phyloP scores from a whole-genome alignment of 2,888 invertebrate genomes.

The Melolontha melolontha region DNA sequence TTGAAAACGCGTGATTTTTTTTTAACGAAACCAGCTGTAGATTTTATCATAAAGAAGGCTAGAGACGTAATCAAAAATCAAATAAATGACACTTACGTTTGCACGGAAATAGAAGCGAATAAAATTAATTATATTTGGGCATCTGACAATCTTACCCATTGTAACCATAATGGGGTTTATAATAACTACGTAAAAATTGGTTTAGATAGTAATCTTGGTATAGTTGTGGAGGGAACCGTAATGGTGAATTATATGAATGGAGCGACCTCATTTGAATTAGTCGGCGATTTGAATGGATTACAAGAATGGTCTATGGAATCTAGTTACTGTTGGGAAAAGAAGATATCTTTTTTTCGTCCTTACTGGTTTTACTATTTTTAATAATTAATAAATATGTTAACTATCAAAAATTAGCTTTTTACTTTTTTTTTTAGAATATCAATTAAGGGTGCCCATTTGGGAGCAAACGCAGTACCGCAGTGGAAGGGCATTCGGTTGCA shows the following conservation, averaged over 20 bases:
- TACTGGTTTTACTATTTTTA: no score
- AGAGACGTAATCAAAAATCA: not conserved
- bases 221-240: not conserved
- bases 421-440: no score
- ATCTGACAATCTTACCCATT: not conserved
- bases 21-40: not conserved
- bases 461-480: no score
- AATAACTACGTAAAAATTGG: not conserved
- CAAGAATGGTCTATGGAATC: not conserved
- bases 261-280: not conserved
- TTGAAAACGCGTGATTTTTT: not conserved
- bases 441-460: no score
- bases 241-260: slow-evolving; percentile 1
- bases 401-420: no score
- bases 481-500: no score
- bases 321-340: not conserved
- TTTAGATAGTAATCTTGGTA: not conserved
- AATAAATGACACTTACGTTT: not conserved
- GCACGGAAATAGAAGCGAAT: not conserved
- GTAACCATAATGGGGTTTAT: not conserved
- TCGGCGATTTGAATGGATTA: not conserved
- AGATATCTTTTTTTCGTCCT: no score
- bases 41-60: not conserved
- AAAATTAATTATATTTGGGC: slow-evolving; percentile 5
- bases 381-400: no score